Evolutionary conservation across 1,140 invertebrate species (phyloP).

Genomic region (Drosophila mauritiana): DNA sequence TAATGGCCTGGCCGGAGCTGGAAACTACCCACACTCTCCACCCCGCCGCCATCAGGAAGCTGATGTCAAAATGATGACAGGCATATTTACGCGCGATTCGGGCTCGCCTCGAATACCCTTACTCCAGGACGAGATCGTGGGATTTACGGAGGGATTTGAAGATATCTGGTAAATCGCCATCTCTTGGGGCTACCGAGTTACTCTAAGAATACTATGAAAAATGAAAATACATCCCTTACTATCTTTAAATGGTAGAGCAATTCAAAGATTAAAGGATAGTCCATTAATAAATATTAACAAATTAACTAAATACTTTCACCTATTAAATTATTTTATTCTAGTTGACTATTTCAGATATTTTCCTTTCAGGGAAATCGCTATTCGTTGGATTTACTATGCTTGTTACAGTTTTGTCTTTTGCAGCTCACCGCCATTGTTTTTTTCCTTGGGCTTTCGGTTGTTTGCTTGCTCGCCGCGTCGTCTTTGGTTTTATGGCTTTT

Average conservation of each 20-base stretch:
- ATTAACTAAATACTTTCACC: too few species aligned
- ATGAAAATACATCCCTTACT: neutral
- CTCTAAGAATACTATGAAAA: neutral
- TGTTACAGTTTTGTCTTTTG: conserved; percentile 43
- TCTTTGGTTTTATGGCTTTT: conserved; percentile 83
- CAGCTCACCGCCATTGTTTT: conserved; percentile 47
- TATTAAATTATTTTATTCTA: neutral
- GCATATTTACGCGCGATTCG: conserved; percentile 78
- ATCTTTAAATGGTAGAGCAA: neutral
- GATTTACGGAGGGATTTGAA: neutral
- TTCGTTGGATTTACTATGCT: neutral
- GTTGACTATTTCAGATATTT: too few species aligned
- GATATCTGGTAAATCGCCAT: neutral
- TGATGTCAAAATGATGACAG: conserved; percentile 83
- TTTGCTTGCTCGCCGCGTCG: conserved; percentile 74
- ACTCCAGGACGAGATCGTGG: neutral
- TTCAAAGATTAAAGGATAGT: neutral
- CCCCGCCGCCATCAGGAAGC: conserved; percentile 30
- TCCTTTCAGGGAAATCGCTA: neutral
- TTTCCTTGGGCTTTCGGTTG: conserved; percentile 33
- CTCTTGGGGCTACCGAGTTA: neutral
- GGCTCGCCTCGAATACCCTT: conserved; percentile 22
- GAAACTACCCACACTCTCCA: conserved; percentile 56
- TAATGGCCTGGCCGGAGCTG: conserved; percentile 61
- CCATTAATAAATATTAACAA: too few species aligned